Percentiles rank a stretch among this genome's conserved stretches.
Conservation (phyloP, 2,888 invertebrate species). For the Drosophila formosana region DNA sequence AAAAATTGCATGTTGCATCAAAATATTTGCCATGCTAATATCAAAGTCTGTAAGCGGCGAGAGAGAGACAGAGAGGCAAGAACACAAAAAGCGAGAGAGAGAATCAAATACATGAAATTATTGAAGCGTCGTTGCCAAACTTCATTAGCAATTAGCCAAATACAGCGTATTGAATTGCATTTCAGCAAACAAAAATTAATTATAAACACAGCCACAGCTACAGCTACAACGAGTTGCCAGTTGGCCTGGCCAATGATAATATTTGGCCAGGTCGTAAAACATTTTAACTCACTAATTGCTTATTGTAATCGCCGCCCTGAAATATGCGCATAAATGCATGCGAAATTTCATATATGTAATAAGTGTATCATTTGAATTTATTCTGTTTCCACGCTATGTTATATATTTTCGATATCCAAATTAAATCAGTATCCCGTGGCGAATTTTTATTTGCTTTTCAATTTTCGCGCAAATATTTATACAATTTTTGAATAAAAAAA, state of each 20-base stretch:
- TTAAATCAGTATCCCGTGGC: slow-evolving; percentile 41
- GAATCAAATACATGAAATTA: slow-evolving; percentile 22
- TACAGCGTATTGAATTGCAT: slow-evolving; percentile 52
- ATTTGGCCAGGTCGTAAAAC: slow-evolving; percentile 40
- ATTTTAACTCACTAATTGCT: slow-evolving; percentile 48
- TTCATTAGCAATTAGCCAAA: slow-evolving; percentile 58
- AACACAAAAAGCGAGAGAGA: background rate
- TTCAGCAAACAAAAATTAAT: slow-evolving; percentile 63
- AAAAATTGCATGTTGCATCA: slow-evolving; percentile 78
- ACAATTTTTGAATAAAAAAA: slow-evolving; percentile 28
- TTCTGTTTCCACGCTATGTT: background rate
- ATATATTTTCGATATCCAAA: background rate
- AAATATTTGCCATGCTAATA: slow-evolving; percentile 72
- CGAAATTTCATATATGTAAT: slow-evolving; percentile 41
- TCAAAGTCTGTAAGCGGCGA: slow-evolving; percentile 6
- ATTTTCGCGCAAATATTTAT: slow-evolving; percentile 52
- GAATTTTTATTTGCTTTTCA: slow-evolving; percentile 33
- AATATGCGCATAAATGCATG: slow-evolving; percentile 30
- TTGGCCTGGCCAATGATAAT: slow-evolving; percentile 28
- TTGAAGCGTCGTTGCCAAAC: slow-evolving; percentile 42
- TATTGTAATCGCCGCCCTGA: slow-evolving; percentile 36
- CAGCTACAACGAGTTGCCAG: slow-evolving; percentile 3
- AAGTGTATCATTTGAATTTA: slow-evolving; percentile 44
- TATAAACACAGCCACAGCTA: slow-evolving; percentile 53
- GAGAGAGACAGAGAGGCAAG: background rate